Evolutionary conservation across 2,888 invertebrate genomes (phyloP), one percentile per base, ranked within the genome.

Genomic region (Zygothrica quintamaculata): DNA sequence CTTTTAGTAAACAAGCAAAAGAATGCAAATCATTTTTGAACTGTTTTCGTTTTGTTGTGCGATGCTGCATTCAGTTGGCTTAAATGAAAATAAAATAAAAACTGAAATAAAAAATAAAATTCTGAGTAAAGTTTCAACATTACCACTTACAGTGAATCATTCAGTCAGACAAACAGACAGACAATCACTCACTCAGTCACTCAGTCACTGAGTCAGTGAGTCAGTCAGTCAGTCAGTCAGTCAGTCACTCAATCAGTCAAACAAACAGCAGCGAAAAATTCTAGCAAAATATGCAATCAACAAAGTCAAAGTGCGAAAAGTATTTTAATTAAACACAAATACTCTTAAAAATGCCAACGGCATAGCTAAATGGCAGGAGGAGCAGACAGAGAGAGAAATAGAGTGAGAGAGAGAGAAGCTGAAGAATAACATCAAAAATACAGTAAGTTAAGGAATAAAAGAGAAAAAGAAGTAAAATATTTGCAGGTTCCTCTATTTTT

Each of bases 301-400:
- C 65, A 67, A 51, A 60, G 61, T 44, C 37, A 72, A 78, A 84
- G 64, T 68, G 59, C 46, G 51, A 69, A 62, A 81, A 74, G 69
- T 85, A 74, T 78, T 87, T 81, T 85, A 74, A 85, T 87, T 85
- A 87, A 87, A 87, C 70, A 72, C 56, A 79, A 65, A 72, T 67
- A 66, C 70, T 48, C 58, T 58, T 58, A 42, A 76, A 74, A 68
- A 59, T 60, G 46, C 58, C 31, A 57, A 55, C 44, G 60, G 47
- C 22, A 42, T 56, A 58, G 18, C 18, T 22, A 22, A 5, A 3
- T 22, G 18, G 18, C 18, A 22, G 18, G 2, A 2, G 18, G 18
- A 5, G 18, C 18, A 5, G n/a, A n/a, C n/a, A n/a, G n/a, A n/a
- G n/a, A n/a, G n/a, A n/a, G n/a, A n/a, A n/a, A n/a, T n/a, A n/a